Base-by-base conservation (phyloP, 2,113 vertebrate genomes). In the Crypturellus undulatus region DNA sequence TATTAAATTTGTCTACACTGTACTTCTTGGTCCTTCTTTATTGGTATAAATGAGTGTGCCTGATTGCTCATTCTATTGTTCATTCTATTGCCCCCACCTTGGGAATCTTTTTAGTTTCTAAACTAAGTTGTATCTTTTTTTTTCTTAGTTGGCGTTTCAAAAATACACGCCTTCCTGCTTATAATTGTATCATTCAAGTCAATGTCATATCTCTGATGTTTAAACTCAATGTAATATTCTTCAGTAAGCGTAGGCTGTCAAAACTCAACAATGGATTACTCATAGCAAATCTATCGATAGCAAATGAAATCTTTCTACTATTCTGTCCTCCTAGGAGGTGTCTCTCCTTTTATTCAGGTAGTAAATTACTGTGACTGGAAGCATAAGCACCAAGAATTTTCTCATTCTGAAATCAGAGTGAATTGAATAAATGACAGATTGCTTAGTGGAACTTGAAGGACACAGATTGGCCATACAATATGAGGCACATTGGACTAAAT, bases 141-240 rank as follows among this genome's bases (percentile, higher is more conserved):
- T 67, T 67, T 45, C 64, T 45, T 45, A 47, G 30, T 58, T 30
- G 9, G 20, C 22, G 24, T 47, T 68, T 68, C 65, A 68, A 68
- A 47, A 22, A n/a, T 20, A 18, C 15, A 22, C n/a, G 8, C 12
- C 42, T 68, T 68, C 30, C 45, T 14, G 22, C n/a, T 68, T 68
- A 32, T n/a, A 45, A 89, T 85, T 92, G 89, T 83, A 85, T 81
- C 79, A 59, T 67, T 89, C 90, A 82, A 45, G 56, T 49, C 49
- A 49, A 49, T 49, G 49, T 49, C 49, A 49, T 49, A 22, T 21
- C 40, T n/a, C 17, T 1, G 6, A 62, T 12, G 14, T 30, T 89
- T 84, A 62, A 59, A 51, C 18, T 84, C 24, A 10, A 15, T 86
- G 54, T 83, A 84, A 80, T 59, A 73, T 15, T 85, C 45, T 36